Conservation (phyloP, 2,113 vertebrate genomes). For the Leptosomus discolor region DNA sequence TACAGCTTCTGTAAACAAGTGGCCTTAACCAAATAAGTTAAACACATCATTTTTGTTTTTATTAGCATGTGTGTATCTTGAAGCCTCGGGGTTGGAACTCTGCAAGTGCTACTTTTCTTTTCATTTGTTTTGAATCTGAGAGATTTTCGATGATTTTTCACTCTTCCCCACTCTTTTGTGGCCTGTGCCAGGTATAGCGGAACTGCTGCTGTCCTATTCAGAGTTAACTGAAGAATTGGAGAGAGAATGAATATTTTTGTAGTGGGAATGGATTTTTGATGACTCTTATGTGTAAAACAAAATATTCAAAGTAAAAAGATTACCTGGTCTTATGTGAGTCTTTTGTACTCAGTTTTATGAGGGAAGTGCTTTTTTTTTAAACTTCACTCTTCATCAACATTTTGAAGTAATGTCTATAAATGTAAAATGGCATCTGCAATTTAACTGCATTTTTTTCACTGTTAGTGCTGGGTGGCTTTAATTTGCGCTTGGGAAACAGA, state of each 20-base stretch:
- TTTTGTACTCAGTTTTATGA: not conserved
- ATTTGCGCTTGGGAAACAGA: not conserved
- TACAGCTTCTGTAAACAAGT: not conserved
- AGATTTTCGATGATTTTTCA: not conserved
- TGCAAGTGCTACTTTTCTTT: not conserved
- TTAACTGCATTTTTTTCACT: not conserved
- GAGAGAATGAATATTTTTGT: not conserved
- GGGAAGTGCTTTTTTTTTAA: not conserved
- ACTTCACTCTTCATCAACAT: not conserved
- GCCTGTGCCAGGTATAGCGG: not conserved
- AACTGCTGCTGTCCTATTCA: not conserved
- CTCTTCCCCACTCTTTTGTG: not conserved
- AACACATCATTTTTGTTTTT: not conserved
- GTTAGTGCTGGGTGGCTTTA: not conserved
- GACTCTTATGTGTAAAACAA: fast-evolving
- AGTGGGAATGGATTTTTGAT: not conserved
- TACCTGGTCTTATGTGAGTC: not conserved
- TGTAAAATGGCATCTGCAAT: not conserved
- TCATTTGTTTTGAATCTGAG: not conserved
- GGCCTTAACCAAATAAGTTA: not conserved
- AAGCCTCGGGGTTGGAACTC: not conserved
- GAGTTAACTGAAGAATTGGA: not conserved
- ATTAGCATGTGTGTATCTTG: not conserved
- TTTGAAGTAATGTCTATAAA: not conserved
- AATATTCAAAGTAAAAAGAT: not conserved